phyloP scores from a whole-genome alignment of 2,113 vertebrate species.

The Ictalurus punctatus region DNA sequence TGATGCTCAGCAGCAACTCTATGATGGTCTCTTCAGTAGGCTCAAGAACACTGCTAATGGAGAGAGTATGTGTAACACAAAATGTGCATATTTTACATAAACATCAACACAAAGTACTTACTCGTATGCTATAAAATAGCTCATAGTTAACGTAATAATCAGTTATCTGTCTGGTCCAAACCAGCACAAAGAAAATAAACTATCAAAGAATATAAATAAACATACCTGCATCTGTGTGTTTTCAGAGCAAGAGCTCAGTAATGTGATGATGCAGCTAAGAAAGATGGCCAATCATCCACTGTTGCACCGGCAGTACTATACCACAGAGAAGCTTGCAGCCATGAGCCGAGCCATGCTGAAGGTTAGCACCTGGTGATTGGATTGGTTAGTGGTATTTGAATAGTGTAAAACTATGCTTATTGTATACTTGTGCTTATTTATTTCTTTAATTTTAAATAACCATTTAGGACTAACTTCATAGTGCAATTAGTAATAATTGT shows the following conservation, averaged over 20 bases:
- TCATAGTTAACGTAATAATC: background rate
- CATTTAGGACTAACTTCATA: background rate
- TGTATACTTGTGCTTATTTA: background rate
- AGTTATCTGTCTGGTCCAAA: background rate
- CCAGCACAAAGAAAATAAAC: background rate
- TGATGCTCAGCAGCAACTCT: conserved; percentile 84
- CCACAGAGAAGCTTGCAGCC: conserved; percentile 81
- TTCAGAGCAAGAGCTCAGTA: conserved; percentile 84
- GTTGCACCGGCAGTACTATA: conserved; percentile 92
- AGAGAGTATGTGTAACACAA: conserved; percentile 64
- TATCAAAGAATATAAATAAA: background rate
- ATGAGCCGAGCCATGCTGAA: conserved; percentile 96
- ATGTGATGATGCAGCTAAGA: conserved; percentile 95
- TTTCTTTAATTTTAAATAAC: background rate
- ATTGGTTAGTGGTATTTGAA: background rate
- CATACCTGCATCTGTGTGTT: background rate
- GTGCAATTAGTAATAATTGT: background rate
- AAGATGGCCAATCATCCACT: conserved; percentile 99
- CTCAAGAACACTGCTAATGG: conserved; percentile 76
- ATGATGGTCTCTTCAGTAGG: conserved; percentile 78
- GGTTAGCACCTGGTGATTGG: conserved; percentile 65
- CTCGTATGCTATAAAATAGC: background rate
- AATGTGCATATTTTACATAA: background rate
- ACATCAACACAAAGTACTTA: background rate
- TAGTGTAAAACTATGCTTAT: background rate